Evolutionary conservation across 2,113 vertebrate species (phyloP).

Genomic region (Harpagus bidentatus): DNA sequence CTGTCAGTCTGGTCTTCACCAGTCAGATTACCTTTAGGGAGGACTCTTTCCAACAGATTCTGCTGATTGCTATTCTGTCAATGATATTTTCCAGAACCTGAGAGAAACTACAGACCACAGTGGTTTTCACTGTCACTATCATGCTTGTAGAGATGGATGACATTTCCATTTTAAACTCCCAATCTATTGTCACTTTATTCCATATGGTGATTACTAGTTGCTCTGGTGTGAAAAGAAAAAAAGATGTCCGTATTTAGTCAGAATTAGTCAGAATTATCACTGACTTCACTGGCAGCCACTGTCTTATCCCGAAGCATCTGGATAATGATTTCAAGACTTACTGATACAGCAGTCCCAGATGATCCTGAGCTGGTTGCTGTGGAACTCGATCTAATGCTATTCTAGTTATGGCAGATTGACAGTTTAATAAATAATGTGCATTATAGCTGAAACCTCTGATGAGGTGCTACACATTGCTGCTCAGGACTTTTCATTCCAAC

Average conservation of each 20-base stretch:
- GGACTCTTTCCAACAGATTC: background rate
- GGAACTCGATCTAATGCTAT: background rate
- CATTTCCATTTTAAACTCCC: constrained; percentile 29
- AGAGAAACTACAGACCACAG: background rate
- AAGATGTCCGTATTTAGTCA: background rate
- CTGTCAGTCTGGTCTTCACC: background rate
- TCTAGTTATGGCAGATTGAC: background rate
- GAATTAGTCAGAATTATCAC: constrained; percentile 6
- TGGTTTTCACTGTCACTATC: background rate
- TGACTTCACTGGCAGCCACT: background rate
- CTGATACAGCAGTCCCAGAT: background rate
- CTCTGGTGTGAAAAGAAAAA: background rate
- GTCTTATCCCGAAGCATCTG: constrained; percentile 12
- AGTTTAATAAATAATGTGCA: constrained; percentile 52
- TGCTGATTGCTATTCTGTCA: background rate
- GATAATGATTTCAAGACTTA: constrained; percentile 29
- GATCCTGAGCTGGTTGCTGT: background rate
- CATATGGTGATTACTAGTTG: background rate
- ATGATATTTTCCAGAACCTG: background rate
- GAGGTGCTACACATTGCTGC: background rate
- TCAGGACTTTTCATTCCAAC: constrained; percentile 10
- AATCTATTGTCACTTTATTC: background rate
- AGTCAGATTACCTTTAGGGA: background rate
- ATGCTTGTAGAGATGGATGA: background rate
- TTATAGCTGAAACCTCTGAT: constrained; percentile 14